phyloP scores from a whole-genome alignment of 2,113 vertebrate genomes.

The Spea multiplicata region DNA sequence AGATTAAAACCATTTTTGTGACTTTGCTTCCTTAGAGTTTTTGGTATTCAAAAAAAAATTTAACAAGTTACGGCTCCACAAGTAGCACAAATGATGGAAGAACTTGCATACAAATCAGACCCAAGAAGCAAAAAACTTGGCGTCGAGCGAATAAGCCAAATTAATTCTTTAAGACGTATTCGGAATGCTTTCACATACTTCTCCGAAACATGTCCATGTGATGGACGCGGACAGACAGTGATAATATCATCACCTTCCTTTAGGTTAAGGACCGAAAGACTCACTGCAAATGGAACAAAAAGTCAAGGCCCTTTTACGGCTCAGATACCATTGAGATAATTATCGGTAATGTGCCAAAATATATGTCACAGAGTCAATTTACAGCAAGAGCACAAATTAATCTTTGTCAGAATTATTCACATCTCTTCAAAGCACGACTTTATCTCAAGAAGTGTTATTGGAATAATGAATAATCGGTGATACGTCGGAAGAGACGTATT shows the following conservation, averaged over 20 bases:
- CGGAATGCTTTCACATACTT: too few species aligned
- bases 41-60: too few species aligned
- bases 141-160: too few species aligned
- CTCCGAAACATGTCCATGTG: too few species aligned
- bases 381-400: constrained; percentile 15
- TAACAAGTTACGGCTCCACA: too few species aligned
- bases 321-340: constrained; percentile 15
- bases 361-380: neutral
- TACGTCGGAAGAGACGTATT: neutral
- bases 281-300: neutral
- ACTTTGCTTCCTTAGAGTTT: too few species aligned
- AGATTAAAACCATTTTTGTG: too few species aligned
- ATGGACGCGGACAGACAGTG: neutral
- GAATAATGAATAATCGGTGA: neutral
- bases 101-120: too few species aligned
- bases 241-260: neutral
- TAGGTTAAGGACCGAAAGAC: neutral
- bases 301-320: neutral
- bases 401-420: neutral
- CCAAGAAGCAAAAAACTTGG: too few species aligned
- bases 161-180: too few species aligned
- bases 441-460: neutral
- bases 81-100: too few species aligned
- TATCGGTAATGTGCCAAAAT: constrained; percentile 12
- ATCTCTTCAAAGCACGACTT: neutral